Evolutionary conservation across 2,797 vertebrate species (phyloP), one percentile per base, ranked within the genome.

Genomic region (Dendrocincla tyrannina): DNA sequence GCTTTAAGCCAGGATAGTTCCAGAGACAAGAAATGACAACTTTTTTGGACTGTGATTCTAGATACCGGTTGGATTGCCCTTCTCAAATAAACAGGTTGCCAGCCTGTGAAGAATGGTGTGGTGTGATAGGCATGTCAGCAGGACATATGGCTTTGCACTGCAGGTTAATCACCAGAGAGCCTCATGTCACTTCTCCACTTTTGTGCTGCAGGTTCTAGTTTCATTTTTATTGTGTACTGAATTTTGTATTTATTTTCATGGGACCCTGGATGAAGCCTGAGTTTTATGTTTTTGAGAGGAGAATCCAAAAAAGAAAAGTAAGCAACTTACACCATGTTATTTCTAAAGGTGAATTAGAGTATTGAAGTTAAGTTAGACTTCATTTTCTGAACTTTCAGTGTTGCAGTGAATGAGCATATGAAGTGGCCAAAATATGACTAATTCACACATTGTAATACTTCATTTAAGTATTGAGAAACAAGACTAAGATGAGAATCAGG

Each of bases 131-230:
- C 55, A 13, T 59, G 81, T 90, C 97, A 97, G 85, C 91, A 81
- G 95, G 93, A 96, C 91, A 47, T 42, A 67, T 30, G 77, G 77
- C 85, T 95, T 67, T 85, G 85, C 88, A 52, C 82, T 59, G 72
- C 80, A 88, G 94, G 92, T 94, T 97, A 91, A 96, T 96, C 95
- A 76, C 73, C 42, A 17, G 78, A 92, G 84, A 35, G 47, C 63
- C 89, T 94, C 27, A 13, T 63, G 89, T 91, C 94, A 91, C 53
- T 93, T 95, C 79, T 85, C 78, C 17, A 24, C 68, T 85, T 95
- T 68, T 47, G 91, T 93, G 70, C 78, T 74, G 72, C 46, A 78
- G 83, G 75, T 85, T 95, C 59, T 76, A 32, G 59, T 93, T 96
- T 88, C 32, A 41, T 89, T 94, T 93, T 76, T 50, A 28, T 75